Conservation (phyloP, 1,140 invertebrate genomes). For the Akabosia matsudoensis region DNA sequence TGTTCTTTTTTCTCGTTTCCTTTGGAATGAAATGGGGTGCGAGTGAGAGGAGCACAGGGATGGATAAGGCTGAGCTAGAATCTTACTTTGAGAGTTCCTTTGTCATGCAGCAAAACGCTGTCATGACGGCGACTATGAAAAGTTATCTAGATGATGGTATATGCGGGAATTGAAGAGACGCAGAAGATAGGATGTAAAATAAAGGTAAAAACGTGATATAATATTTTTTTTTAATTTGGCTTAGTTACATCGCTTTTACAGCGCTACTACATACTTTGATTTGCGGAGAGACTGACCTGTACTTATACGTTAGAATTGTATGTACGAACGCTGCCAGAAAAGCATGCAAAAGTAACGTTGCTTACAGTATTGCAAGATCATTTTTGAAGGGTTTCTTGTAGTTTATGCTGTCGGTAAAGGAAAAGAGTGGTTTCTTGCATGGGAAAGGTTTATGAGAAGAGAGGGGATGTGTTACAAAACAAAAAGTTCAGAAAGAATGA, state of each 20-base stretch:
- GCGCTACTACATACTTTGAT: neutral
- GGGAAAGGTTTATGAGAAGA: too few relatives aligned
- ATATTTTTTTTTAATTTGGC: too few relatives aligned
- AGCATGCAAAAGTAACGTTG: too few relatives aligned
- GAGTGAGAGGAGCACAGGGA: neutral
- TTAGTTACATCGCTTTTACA: neutral
- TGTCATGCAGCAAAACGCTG: neutral
- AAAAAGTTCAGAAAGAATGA: too few relatives aligned
- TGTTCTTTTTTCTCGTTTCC: slow-evolving; percentile 2
- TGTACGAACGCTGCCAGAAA: too few relatives aligned
- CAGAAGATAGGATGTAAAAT: neutral
- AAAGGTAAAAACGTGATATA: neutral
- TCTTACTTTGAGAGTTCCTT: neutral
- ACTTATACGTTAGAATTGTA: too few relatives aligned
- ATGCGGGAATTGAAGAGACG: neutral
- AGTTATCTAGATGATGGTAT: slow-evolving; percentile 9
- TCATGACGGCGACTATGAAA: neutral
- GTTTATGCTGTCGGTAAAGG: too few relatives aligned
- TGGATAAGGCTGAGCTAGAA: neutral
- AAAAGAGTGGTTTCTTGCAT: too few relatives aligned
- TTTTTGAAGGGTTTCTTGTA: too few relatives aligned
- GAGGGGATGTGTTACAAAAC: neutral
- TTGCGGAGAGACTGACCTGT: too few relatives aligned
- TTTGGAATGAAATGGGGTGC: neutral
- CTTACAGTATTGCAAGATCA: too few relatives aligned